phyloP scores from a whole-genome alignment of 2,113 vertebrate species.

The Hiodon tergisus region DNA sequence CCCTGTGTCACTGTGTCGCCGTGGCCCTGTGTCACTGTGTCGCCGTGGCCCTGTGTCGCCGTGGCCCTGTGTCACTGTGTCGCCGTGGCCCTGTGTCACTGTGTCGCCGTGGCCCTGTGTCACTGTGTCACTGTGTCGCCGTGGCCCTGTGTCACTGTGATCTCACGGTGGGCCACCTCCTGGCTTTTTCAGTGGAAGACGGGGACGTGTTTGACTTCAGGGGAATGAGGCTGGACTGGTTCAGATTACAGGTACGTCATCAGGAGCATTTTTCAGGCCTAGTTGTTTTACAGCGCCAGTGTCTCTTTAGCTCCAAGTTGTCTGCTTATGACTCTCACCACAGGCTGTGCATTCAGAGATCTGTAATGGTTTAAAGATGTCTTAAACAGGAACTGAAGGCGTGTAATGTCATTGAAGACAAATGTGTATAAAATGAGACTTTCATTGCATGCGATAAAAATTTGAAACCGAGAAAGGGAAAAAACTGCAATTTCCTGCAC shows the following conservation, averaged over 20 bases:
- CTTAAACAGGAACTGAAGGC: not conserved
- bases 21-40: too few species aligned
- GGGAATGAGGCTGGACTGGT: constrained; percentile 98
- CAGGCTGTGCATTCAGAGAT: not conserved
- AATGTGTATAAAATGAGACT: not conserved
- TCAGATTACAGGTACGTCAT: constrained; percentile 85
- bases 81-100: too few species aligned
- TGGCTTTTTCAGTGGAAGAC: constrained; percentile 80
- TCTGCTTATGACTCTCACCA: not conserved
- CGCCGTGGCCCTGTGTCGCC: too few species aligned
- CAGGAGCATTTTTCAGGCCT: not conserved
- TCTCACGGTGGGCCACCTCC: constrained; percentile 16
- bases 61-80: too few species aligned
- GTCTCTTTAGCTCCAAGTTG: too few species aligned
- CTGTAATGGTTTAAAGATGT: not conserved
- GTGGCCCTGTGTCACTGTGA: too few species aligned
- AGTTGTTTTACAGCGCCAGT: too few species aligned
- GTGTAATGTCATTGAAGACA: not conserved
- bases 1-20: too few species aligned
- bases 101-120: too few species aligned
- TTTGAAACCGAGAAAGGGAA: not conserved
- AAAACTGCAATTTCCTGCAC: constrained; percentile 3
- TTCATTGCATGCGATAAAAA: not conserved
- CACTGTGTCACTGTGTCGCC: too few species aligned
- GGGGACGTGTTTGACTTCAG: constrained; percentile 98